These are phyloP conservation scores for Falco berigora DNA, from an alignment of 2,797 vertebrate species.

Conservation along the genomic window DNA sequence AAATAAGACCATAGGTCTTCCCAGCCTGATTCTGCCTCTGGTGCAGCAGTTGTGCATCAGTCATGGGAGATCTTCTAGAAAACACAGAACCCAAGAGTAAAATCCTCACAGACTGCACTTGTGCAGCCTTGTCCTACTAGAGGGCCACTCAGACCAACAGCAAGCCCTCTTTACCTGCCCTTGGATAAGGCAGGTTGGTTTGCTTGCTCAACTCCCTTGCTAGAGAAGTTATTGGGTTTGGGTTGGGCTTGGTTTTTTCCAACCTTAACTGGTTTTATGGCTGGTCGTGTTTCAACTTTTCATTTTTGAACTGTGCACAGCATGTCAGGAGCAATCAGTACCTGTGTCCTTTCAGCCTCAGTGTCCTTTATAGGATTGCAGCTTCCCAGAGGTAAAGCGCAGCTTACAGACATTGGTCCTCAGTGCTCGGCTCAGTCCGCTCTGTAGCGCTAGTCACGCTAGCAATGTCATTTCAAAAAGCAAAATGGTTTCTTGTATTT, in stretches of 20 bases:
- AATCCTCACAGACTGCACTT: background rate
- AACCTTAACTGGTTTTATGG: background rate
- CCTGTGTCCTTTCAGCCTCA: background rate
- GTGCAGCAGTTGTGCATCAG: background rate
- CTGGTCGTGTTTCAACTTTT: background rate
- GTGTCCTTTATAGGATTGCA: background rate
- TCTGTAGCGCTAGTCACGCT: background rate
- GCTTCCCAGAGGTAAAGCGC: background rate
- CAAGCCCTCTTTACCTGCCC: background rate
- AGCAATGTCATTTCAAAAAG: background rate
- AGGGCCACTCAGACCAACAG: background rate
- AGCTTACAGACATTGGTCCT: background rate
- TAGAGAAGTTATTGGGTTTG: background rate
- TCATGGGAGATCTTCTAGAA: background rate
- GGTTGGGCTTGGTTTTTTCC: background rate
- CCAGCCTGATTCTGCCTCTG: background rate
- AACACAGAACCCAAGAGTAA: background rate
- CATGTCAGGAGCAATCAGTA: background rate
- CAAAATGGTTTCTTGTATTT: background rate
- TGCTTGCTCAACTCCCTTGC: background rate
- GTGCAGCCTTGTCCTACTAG: background rate
- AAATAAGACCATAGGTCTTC: background rate
- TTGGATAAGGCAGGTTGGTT: background rate
- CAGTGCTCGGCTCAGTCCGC: background rate
- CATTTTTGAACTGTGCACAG: background rate